Conservation (phyloP, 1,140 invertebrate species). For the Colletes gigas region DNA sequence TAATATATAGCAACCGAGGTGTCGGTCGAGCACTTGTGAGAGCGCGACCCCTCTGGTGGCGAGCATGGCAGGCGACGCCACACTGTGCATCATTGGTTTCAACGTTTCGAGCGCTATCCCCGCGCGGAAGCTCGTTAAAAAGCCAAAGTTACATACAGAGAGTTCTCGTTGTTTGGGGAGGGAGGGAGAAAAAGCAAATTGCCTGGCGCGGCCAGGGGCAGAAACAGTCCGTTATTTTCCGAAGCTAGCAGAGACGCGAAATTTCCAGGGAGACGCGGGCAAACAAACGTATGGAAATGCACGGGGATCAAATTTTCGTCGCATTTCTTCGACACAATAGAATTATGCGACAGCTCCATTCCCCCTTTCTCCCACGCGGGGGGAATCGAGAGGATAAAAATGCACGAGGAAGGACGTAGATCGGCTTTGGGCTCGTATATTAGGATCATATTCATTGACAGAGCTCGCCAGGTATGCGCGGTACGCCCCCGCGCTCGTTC, state of each 20-base stretch:
- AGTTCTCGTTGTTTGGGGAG: too few species aligned
- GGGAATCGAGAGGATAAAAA: not conserved
- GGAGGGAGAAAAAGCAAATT: too few species aligned
- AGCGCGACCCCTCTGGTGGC: too few species aligned
- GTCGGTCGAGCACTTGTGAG: too few species aligned
- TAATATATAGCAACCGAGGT: too few species aligned
- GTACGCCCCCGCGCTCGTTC: not conserved
- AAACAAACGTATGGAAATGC: not conserved
- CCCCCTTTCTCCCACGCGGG: not conserved
- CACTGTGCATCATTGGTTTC: too few species aligned
- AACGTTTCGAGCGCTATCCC: too few species aligned
- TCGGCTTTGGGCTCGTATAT: constrained; percentile 1
- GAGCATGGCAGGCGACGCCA: too few species aligned
- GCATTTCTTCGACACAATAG: too few species aligned
- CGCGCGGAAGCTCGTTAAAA: too few species aligned
- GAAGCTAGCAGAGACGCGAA: not conserved
- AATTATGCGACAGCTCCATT: not conserved
- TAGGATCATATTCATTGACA: constrained; percentile 6
- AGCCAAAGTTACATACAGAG: too few species aligned
- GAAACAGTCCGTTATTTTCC: not conserved
- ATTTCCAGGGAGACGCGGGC: not conserved
- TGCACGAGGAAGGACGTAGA: not conserved
- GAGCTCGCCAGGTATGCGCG: not conserved
- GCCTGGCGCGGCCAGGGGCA: too few species aligned
- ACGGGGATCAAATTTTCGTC: not conserved